Base-by-base conservation (phyloP, 2,797 vertebrate genomes). In the Aphelocoma californica region DNA sequence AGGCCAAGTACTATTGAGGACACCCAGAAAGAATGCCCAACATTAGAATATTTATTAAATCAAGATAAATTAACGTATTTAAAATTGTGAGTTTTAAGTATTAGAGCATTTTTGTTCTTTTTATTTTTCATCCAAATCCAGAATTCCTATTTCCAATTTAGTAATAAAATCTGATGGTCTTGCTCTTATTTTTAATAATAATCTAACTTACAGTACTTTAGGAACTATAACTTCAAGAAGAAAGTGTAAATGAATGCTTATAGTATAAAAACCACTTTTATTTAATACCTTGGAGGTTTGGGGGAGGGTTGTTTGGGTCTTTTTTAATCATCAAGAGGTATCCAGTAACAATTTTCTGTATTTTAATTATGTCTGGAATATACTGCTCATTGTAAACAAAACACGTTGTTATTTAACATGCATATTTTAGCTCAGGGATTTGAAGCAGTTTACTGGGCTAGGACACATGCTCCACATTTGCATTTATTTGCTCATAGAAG, bases 361-460 rank as follows among this genome's bases (percentile, higher is more conserved):
- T 78, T 93, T 91, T 95, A 86, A 81, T 88, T 95, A 42, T 42
- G 25, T 57, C 56, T 95, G 65, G 67, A 89, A 85, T 87, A 61
- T 79, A 53, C 7, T 66, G 7, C 6, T 92, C 2, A 2, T 69
- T 92, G 54, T 75, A 86, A 92, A 88, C 48, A 92, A 81, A 90
- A 17, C n/a, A 62, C 5, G 1, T 25, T 42, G 50, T 66, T 65
- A 56, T 66, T 90, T 84, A 88, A 70, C 15, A 11, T 69, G 38
- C 26, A 66, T n/a, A 56, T 93, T 92, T 93, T 81, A 72, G 42
- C 8, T 50, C n/a, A 32, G 74, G 78, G 71, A 64, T 90, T 91
- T 80, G 45, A 81, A 91, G 50, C 45, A 71, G 34, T n/a, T 26
- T 70, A 8, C 38, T 64, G 67, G 34, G n/a, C 67, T 73, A 60